Percentiles rank a stretch among this genome's conserved stretches.
Evolutionary conservation across 2,797 vertebrate genomes (phyloP).

Genomic region (Hyperoplus lanceolatus): DNA sequence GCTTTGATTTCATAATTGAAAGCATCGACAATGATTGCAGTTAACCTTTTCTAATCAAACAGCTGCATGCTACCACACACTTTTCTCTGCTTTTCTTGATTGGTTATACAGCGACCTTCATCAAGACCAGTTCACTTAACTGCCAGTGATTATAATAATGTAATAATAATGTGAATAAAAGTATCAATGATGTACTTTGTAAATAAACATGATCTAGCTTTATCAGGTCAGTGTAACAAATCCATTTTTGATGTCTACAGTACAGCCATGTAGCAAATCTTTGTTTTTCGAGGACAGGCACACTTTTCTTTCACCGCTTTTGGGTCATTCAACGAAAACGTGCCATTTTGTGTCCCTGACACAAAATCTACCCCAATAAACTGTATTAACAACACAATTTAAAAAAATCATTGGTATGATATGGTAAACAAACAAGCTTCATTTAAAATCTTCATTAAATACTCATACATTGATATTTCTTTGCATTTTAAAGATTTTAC

Average conservation of each 20-base stretch:
- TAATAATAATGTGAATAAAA: neutral
- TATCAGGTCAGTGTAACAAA: neutral
- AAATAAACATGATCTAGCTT: slow-evolving; percentile 2
- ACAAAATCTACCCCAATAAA: too few relatives aligned
- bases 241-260: neutral
- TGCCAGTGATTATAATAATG: neutral
- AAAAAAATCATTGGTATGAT: too few relatives aligned
- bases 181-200: neutral
- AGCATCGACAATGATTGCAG: neutral
- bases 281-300: neutral
- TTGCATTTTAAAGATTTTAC: too few relatives aligned
- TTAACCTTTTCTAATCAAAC: neutral
- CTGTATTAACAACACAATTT: too few relatives aligned
- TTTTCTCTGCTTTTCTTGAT: neutral
- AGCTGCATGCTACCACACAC: neutral
- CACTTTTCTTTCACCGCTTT: neutral
- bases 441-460: too few relatives aligned
- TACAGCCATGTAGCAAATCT: neutral
- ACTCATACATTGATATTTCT: too few relatives aligned
- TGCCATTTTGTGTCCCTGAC: too few relatives aligned
- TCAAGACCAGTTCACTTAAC: slow-evolving; percentile 2
- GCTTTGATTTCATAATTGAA: neutral
- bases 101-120: slow-evolving; percentile 8
- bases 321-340: too few relatives aligned
- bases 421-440: too few relatives aligned